These are phyloP conservation scores for Sylvia atricapilla DNA, from an alignment of 2,113 vertebrate species.

Conservation along the genomic window DNA sequence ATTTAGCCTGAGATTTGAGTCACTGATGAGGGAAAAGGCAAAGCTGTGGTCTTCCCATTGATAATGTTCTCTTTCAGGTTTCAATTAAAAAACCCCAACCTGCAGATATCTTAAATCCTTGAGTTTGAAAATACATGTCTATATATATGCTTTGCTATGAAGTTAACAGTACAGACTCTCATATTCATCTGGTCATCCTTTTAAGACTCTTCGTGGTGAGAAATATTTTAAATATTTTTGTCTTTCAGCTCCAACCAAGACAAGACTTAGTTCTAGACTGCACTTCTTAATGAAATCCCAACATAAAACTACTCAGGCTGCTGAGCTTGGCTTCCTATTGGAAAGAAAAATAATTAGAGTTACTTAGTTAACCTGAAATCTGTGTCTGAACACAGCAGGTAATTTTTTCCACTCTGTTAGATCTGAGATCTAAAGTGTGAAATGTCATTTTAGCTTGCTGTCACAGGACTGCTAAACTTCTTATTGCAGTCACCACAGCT, in stretches of 20 bases:
- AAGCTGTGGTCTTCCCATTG: neutral
- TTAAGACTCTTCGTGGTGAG: neutral
- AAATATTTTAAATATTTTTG: neutral
- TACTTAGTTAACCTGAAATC: neutral
- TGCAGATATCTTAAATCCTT: neutral
- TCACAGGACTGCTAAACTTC: neutral
- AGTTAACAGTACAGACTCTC: neutral
- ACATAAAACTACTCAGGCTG: neutral
- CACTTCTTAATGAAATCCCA: neutral
- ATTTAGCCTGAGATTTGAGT: neutral
- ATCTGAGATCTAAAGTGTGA: neutral
- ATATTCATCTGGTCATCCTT: neutral
- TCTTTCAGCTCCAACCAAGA: neutral
- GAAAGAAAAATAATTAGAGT: slow-evolving; percentile 1
- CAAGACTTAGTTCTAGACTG: neutral
- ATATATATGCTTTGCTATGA: neutral
- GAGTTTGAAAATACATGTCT: neutral
- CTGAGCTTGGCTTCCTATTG: neutral
- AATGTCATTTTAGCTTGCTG: neutral
- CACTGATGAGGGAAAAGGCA: neutral
- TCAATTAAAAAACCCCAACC: neutral
- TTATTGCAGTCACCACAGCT: neutral
- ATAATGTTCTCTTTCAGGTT: neutral
- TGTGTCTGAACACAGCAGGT: neutral
- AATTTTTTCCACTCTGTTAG: neutral